Base-by-base conservation (phyloP, 2,113 vertebrate genomes). In the Rhynchopsitta pachyrhyncha region DNA sequence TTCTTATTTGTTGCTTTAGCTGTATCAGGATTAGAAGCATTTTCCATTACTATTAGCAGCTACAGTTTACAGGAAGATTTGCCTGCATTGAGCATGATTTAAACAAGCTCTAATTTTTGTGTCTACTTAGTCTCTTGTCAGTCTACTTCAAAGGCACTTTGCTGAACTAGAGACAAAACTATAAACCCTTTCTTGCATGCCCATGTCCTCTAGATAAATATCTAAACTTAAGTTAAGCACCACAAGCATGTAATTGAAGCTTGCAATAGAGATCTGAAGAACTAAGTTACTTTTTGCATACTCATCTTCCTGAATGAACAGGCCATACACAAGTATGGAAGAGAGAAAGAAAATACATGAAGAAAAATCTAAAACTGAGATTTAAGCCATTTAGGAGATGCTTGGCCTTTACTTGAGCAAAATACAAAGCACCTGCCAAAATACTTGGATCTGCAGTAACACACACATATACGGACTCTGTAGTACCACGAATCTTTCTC, bases 101-200 rank as follows among this genome's bases (percentile, higher is more conserved):
- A 92, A 96, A 82, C 13, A 92, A 74, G 52, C 29, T 86, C 29
- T 80, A 33, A 59, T 69, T 84, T 92, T 81, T 77, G 88, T 70
- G 19, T 53, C 84, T 67, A 9, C 33, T 69, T 81, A 55, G 31
- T 63, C 69, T 39, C 9, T 71, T 33, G 39, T 64, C 47, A 68
- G 18, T 35, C 76, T 86, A 52, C 44, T 93, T 89, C 77, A 95
- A 95, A 87, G 76, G 77, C 66, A 92, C 77, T 95, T 96, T 93
- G 69, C 42, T 83, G 86, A 88, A 90, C 63, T 46, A 49, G 59
- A 82, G 60, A 67, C 8, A 84, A 94, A 94, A 63, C 74, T 62
- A 86, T 91, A 89, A 82, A 85, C 5, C 42, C 44, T 69, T 79
- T 91, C 69, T 95, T 89, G 62, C 62, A 73, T 62, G 47, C 17